These are phyloP conservation scores for Galeopsomyia nigrocyanea DNA, from an alignment of 2,888 invertebrate genomes.

Conservation along the genomic window DNA sequence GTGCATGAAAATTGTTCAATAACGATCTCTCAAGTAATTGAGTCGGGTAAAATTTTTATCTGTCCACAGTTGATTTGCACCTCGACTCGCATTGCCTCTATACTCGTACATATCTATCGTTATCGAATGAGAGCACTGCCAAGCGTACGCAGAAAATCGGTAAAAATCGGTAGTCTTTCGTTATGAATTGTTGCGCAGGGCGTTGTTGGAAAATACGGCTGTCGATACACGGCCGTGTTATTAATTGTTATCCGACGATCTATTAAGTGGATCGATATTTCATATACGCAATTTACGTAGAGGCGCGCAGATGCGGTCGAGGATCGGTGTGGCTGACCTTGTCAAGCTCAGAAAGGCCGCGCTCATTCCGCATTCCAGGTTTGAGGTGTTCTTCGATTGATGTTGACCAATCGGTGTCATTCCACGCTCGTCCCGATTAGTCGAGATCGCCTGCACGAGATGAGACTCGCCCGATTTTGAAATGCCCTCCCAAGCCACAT, in stretches of 20 bases:
- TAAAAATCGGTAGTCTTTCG: constrained; percentile 17
- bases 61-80: no score
- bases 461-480: constrained; percentile 16
- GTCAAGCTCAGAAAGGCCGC: constrained; percentile 33
- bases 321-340: constrained; percentile 27
- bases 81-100: no score
- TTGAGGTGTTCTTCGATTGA: constrained; percentile 9
- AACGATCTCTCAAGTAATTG: constrained; percentile 22
- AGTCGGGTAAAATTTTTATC: background rate
- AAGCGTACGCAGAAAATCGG: background rate
- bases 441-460: constrained; percentile 8
- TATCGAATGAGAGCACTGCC: no score
- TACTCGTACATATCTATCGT: no score
- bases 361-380: constrained; percentile 37
- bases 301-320: background rate
- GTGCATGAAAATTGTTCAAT: constrained; percentile 10
- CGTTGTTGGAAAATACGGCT: constrained; percentile 11
- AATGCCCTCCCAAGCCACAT: background rate
- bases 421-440: constrained; percentile 9
- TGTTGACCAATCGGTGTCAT: constrained; percentile 31
- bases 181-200: constrained; percentile 23
- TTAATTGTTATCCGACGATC: constrained; percentile 41
- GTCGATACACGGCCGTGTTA: constrained; percentile 6
- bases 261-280: constrained; percentile 34
- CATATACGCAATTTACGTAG: constrained; percentile 18